Conservation (phyloP, 2,113 vertebrate genomes). For the Gadus chalcogrammus region DNA sequence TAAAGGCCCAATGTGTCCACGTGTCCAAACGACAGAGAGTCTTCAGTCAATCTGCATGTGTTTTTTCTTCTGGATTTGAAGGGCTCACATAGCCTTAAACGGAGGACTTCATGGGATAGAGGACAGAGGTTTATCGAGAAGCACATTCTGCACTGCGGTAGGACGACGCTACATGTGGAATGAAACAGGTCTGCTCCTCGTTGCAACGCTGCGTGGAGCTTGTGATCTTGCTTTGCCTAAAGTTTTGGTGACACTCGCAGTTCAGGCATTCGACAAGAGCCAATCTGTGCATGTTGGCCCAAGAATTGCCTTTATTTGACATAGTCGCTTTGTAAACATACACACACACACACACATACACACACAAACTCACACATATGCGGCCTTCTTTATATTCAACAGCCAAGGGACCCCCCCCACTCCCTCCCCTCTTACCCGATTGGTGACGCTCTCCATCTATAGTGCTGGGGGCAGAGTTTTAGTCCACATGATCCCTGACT, state of each 20-base stretch:
- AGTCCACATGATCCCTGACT: conserved; percentile 15
- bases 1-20: conserved; percentile 5
- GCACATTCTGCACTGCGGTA: conserved; percentile 17
- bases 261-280: not conserved
- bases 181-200: not conserved
- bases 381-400: not conserved
- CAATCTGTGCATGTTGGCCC: not conserved
- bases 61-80: conserved; percentile 36
- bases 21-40: not conserved
- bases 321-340: too few relatives aligned
- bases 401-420: conserved; percentile 30
- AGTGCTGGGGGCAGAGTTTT: conserved; percentile 33
- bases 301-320: conserved; percentile 9
- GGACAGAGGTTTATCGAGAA: conserved; percentile 2
- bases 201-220: too few relatives aligned
- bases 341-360: not conserved
- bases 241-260: not conserved
- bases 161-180: not conserved
- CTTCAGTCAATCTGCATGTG: conserved; percentile 7
- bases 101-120: conserved; percentile 25
- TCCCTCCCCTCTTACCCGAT: conserved; percentile 11
- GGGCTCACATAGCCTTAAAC: conserved; percentile 32
- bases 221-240: too few relatives aligned
- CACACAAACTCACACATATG: not conserved
- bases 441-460: conserved; percentile 36